Percentiles rank a stretch among this genome's conserved stretches.
Conservation (phyloP, 1,140 invertebrate species). For the Chrysoperla carnea region DNA sequence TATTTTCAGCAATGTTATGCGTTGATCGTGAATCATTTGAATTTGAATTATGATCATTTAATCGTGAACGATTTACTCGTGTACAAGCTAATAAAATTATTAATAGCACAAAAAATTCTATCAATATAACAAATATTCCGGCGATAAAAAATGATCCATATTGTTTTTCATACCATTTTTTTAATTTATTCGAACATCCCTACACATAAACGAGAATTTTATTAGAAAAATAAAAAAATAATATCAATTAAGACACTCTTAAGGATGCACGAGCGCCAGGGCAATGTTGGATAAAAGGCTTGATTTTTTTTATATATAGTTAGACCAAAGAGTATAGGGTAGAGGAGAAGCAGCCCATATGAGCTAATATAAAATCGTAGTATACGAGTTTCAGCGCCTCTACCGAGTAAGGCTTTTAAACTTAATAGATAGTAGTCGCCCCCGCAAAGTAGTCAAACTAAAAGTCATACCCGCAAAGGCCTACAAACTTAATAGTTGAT, state of each 20-base stretch:
- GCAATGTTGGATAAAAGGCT: too few relatives aligned
- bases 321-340: too few relatives aligned
- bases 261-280: too few relatives aligned
- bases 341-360: too few relatives aligned
- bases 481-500: too few relatives aligned
- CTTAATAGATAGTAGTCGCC: too few relatives aligned
- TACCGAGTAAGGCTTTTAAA: too few relatives aligned
- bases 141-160: conserved; percentile 49
- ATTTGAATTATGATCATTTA: conserved; percentile 14
- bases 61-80: conserved; percentile 16
- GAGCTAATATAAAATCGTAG: too few relatives aligned
- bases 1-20: background rate
- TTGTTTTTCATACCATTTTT: conserved; percentile 61
- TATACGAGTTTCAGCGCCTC: too few relatives aligned
- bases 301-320: too few relatives aligned
- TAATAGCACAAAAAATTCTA: conserved; percentile 49
- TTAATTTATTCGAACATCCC: conserved; percentile 50
- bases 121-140: conserved; percentile 40
- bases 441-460: too few relatives aligned
- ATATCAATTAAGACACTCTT: background rate
- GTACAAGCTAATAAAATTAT: conserved; percentile 51
- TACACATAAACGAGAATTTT: conserved; percentile 20
- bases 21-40: conserved; percentile 4
- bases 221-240: background rate
- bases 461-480: too few relatives aligned